Evolutionary conservation across 2,113 vertebrate species (phyloP).

Genomic region (Thermophis baileyi): DNA sequence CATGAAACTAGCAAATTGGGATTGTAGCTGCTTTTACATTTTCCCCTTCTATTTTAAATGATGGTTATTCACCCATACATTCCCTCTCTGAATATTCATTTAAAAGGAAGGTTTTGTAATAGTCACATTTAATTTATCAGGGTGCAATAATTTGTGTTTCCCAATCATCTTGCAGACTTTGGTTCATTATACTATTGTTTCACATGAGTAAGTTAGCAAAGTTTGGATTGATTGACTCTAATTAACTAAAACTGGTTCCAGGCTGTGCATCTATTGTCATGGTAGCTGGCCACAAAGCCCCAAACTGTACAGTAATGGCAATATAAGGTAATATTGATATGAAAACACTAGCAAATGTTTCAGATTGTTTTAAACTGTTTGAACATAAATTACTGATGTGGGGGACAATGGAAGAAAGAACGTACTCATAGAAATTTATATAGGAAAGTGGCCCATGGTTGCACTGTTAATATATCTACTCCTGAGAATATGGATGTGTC

Average conservation of each 20-base stretch:
- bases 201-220: conserved; percentile 99
- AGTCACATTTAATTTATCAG: conserved; percentile 86
- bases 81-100: conserved; percentile 70
- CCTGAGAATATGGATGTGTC: not conserved
- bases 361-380: conserved; percentile 75
- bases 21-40: conserved; percentile 62
- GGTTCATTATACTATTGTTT: conserved; percentile 99
- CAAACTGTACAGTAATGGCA: conserved; percentile 76
- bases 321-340: conserved; percentile 93
- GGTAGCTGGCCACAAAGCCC: conserved; percentile 93
- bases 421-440: not conserved
- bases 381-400: conserved; percentile 49
- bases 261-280: conserved; percentile 99
- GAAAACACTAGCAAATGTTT: conserved; percentile 90
- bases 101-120: conserved; percentile 75
- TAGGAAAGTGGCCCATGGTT: not conserved
- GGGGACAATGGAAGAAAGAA: conserved; percentile 2
- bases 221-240: conserved; percentile 99
- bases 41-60: conserved; percentile 72
- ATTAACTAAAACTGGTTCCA: conserved; percentile 99
- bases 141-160: conserved; percentile 99
- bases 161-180: conserved; percentile 99
- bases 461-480: not conserved
- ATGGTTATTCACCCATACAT: conserved; percentile 74
- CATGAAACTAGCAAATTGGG: conserved; percentile 44